A percentile compares a stretch with the other conserved stretches of the same genome.
Conservation (phyloP, 2,888 invertebrate genomes). For the Oscheius onirici region DNA sequence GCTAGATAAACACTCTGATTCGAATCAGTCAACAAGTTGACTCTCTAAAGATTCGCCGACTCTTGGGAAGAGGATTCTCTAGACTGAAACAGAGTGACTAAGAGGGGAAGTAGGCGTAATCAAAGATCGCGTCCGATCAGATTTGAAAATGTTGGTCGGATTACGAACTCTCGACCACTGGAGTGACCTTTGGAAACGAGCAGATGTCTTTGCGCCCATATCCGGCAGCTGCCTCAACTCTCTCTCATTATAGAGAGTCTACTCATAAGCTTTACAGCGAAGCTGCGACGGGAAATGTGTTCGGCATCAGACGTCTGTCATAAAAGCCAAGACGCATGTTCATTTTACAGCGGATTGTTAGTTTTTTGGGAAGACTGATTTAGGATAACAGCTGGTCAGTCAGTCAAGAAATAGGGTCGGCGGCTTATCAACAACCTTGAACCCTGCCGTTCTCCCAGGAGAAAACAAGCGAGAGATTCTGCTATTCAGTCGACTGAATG, state of each 20-base stretch:
- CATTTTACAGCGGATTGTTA: constrained; percentile 24
- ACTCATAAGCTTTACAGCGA: not conserved
- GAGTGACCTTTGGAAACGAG: not conserved
- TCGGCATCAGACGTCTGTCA: constrained; percentile 28
- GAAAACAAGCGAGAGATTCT: no score
- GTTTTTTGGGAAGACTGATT: not conserved
- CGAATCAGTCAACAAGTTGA: no score
- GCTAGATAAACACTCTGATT: no score
- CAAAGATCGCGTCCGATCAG: not conserved
- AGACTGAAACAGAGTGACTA: not conserved
- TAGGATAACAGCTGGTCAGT: constrained; percentile 4
- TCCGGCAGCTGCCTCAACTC: not conserved
- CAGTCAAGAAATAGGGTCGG: not conserved
- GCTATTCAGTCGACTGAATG: not conserved
- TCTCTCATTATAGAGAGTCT: not conserved
- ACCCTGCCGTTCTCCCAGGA: constrained; percentile 14
- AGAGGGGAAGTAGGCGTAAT: not conserved
- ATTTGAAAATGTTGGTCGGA: not conserved
- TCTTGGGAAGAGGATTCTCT: no score
- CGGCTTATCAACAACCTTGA: not conserved
- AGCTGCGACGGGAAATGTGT: constrained; percentile 8
- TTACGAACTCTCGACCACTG: not conserved
- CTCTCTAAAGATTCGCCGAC: no score
- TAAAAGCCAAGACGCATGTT: constrained; percentile 23
- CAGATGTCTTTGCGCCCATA: not conserved